These are phyloP conservation scores for Silvanus unidentatus DNA, from an alignment of 2,888 invertebrate genomes.

Conservation along the genomic window DNA sequence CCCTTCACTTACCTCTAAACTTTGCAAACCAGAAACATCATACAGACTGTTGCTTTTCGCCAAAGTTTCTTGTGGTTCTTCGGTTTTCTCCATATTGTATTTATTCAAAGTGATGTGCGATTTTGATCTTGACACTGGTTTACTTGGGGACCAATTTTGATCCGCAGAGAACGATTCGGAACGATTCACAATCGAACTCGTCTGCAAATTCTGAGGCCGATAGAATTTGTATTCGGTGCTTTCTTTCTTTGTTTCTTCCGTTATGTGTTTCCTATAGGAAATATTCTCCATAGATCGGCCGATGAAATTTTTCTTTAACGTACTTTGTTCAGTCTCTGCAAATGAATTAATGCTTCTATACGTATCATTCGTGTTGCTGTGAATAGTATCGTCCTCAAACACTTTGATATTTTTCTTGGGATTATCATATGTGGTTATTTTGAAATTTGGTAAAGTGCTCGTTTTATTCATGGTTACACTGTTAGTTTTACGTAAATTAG, in stretches of 20 bases:
- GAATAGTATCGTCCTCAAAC: constrained; percentile 45
- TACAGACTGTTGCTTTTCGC: constrained; percentile 42
- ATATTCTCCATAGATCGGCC: constrained; percentile 36
- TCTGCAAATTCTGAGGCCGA: constrained; percentile 21
- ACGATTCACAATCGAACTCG: constrained; percentile 17
- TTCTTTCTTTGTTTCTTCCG: constrained; percentile 16
- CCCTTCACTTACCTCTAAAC: constrained; percentile 44
- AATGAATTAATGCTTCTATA: constrained; percentile 20
- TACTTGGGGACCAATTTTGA: constrained; percentile 32
- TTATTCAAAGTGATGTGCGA: constrained; percentile 45
- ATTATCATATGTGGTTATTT: constrained; percentile 45
- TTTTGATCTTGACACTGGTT: constrained; percentile 46
- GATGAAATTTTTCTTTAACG: constrained; percentile 17
- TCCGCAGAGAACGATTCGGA: constrained; percentile 42
- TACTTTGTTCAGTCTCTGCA: constrained; percentile 13
- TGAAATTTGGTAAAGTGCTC: constrained; percentile 43
- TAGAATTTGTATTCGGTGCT: constrained; percentile 33
- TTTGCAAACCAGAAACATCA: constrained; percentile 47
- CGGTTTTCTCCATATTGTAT: constrained; percentile 26
- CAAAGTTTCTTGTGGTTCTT: constrained; percentile 21
- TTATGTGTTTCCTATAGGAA: constrained; percentile 23
- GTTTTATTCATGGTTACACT: constrained; percentile 9
- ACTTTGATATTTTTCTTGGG: constrained; percentile 44
- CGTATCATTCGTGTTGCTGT: constrained; percentile 37
- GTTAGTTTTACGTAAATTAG: background rate